Base-by-base conservation (phyloP, 2,797 vertebrate genomes). In the Menidia menidia region DNA sequence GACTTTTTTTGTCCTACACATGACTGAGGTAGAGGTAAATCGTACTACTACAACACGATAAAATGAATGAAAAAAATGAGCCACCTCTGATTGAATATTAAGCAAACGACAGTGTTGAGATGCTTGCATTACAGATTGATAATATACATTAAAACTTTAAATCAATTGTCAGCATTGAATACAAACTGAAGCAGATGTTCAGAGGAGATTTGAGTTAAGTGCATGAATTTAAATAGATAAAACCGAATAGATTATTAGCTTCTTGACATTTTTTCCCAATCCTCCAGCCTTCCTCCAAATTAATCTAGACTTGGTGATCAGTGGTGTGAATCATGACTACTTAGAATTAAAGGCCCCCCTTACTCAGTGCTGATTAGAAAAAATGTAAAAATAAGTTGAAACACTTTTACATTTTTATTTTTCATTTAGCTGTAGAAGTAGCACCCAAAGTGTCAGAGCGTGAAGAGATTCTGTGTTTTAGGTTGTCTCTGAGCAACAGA, bases 291-390 rank as follows among this genome's bases (percentile, higher is more conserved):
- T 61, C 42, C 25, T 63, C 54, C 48, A 67, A 64, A 71, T 78
- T 15, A 48, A 62, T 31, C 31, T 18, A 63, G 35, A 52, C 47
- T 58, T 77, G 50, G 80, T 87, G 68, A 80, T 82, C 77, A 86
- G 52, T 43, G 44, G 59, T 45, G 45, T 77, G 63, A 55, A 77
- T 77, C 65, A 53, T 43, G 35, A 44, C 41, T 64, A 65, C 45
- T 63, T 41, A 52, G 41, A 66, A 75, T 75, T 83, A 78, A 60
- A 14, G 51, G 68, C 48, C 11, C 18, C 19, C 25, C 53, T 80
- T 78, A 59, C 52, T 64, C 60, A 73, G 74, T 60, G 63, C 15
- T 61, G 64, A 67, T 64, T 50, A 77, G 50, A 39, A 6, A 39
- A 39, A 39, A 39, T 7, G 10, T 7, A 39, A 39, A 39, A 19